These are phyloP conservation scores for Clostera curtula DNA, from an alignment of 2,888 invertebrate species.

Conservation along the genomic window DNA sequence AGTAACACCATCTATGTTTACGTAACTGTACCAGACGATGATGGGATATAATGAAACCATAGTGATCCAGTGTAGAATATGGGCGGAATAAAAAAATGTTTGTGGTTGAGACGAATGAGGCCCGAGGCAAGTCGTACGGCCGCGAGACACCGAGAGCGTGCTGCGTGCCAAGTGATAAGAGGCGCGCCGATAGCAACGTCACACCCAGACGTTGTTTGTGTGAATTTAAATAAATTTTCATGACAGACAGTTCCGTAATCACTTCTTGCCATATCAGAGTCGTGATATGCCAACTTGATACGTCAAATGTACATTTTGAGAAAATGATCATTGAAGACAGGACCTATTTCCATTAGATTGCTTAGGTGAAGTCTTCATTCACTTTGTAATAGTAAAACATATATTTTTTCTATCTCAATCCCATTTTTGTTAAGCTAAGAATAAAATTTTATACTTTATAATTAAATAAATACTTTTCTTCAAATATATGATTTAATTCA, in stretches of 20 bases:
- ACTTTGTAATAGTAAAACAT: no score
- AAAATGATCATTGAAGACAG: slow-evolving; percentile 27
- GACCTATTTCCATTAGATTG: slow-evolving; percentile 17
- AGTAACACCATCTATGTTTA: not conserved
- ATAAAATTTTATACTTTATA: no score
- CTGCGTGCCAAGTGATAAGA: slow-evolving; percentile 75
- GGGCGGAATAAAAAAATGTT: slow-evolving; percentile 43
- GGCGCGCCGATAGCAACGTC: slow-evolving; percentile 74
- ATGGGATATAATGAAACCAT: slow-evolving; percentile 28
- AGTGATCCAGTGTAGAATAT: slow-evolving; percentile 27
- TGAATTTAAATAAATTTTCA: slow-evolving; percentile 75
- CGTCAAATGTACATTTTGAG: slow-evolving; percentile 31
- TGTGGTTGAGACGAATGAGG: slow-evolving; percentile 48
- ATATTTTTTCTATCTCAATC: no score
- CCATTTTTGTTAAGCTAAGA: no score
- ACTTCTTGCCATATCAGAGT: slow-evolving; percentile 60
- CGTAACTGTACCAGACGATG: no score
- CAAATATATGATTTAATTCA: no score
- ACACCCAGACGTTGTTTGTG: slow-evolving; percentile 75
- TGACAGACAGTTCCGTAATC: slow-evolving; percentile 75
- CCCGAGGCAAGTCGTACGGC: slow-evolving; percentile 52
- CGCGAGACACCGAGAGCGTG: slow-evolving; percentile 71
- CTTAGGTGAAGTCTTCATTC: no score
- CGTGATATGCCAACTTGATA: slow-evolving; percentile 59
- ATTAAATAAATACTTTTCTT: no score